Base-by-base conservation (phyloP, 2,113 vertebrate species). In the Condylura cristata region DNA sequence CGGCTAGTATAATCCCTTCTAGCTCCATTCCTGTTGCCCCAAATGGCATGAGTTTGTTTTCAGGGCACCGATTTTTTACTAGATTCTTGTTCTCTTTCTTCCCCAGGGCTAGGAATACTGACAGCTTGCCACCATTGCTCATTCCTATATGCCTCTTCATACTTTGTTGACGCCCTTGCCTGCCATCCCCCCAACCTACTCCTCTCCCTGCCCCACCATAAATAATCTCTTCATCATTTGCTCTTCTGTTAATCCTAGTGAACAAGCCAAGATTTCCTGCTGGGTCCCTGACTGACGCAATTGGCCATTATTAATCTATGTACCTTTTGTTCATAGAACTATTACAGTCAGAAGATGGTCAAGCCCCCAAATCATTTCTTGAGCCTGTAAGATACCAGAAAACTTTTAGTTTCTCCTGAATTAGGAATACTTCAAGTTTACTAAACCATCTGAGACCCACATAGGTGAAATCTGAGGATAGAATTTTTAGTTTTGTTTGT, bases 351-450 rank as follows among this genome's bases (percentile, higher is more conserved):
- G 65, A 87, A 80, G 70, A 41, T 2, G 58, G 68, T 39, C 5
- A 26, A 91, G 70, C 79, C 48, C 44, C 91, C 86, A 84, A 32
- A 58, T 82, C 86, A 79, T 93, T 96, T 94, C 78, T 28, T 75
- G 60, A 75, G 28, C 34, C 53, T 72, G 28, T 18, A 65, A 92
- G 71, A 51, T 34, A 90, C 58, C 48, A 39, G 78, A 80, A 22
- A 53, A 76, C 82, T 90, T 72, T 83, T 76, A 88, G 78, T 17
- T 34, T 89, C 85, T 90, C 90, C 68, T 95, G 68, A 96, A 80
- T 75, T 75, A 92, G 65, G 65, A 83, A 92, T 88, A 79, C 18
- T 18, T 79, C 7, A 12, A 48, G 37, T 61, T 86, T 68, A 83
- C 75, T 68, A 39, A 93, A 5, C 89, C 68, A 61, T 37, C 37